Percentiles rank a stretch among this genome's conserved stretches.
These are phyloP conservation scores for Helicorthomorpha holstii DNA, from an alignment of 1,140 invertebrate species.

Conservation along the genomic window DNA sequence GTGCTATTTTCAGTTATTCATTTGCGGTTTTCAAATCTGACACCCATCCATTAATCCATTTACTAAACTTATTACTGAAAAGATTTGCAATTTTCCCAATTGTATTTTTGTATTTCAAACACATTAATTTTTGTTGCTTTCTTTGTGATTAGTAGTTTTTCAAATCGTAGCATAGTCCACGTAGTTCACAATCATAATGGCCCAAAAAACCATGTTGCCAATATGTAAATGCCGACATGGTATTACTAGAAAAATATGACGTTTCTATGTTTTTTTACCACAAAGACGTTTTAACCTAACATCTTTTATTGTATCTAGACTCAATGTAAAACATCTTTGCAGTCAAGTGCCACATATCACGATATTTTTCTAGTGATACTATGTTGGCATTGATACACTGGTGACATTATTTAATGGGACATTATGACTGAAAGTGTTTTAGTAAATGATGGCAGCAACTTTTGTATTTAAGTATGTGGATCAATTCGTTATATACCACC, in stretches of 20 bases:
- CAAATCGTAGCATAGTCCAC: neutral
- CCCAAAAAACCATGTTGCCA: neutral
- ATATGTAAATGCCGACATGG: neutral
- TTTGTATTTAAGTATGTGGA: neutral
- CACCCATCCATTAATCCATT: neutral
- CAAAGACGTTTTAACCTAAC: neutral
- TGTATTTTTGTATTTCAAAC: neutral
- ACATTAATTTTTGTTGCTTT: neutral
- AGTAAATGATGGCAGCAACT: neutral
- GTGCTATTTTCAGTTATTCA: neutral
- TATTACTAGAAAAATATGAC: neutral
- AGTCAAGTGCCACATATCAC: neutral
- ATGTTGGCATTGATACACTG: neutral
- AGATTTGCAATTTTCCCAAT: neutral
- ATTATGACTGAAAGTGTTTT: neutral
- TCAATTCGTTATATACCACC: neutral
- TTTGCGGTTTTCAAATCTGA: neutral
- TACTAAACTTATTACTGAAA: neutral
- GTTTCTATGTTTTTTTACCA: neutral
- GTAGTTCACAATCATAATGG: neutral
- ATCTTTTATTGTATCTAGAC: neutral
- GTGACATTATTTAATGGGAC: neutral
- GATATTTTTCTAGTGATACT: neutral
- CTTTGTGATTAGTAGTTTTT: neutral
- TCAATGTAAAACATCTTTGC: neutral